A percentile compares a stretch with the other conserved stretches of the same genome.
These are phyloP conservation scores for Elmis aenea DNA, from an alignment of 2,888 invertebrate genomes.

Conservation along the genomic window DNA sequence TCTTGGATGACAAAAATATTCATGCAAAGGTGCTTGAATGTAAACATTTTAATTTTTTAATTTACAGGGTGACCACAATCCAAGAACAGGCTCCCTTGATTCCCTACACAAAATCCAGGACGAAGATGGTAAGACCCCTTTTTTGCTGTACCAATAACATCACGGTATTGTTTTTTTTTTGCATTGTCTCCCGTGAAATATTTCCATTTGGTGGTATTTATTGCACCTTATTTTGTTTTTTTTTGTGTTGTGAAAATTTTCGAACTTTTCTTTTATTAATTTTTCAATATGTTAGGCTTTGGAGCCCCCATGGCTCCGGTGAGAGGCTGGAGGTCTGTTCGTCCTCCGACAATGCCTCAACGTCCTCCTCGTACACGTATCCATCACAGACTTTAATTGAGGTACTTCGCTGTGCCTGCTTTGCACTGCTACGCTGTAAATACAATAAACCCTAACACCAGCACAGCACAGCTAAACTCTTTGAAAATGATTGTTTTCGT, in stretches of 20 bases:
- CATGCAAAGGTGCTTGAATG: too few relatives aligned
- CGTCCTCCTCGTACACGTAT: constrained; percentile 53
- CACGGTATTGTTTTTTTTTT: too few relatives aligned
- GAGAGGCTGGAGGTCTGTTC: constrained; percentile 54
- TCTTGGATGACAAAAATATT: too few relatives aligned
- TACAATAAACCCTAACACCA: constrained; percentile 16
- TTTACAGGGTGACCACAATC: too few relatives aligned
- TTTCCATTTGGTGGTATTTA: too few relatives aligned
- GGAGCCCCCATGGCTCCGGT: constrained; percentile 40
- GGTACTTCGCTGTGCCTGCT: constrained; percentile 24
- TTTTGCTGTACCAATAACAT: too few relatives aligned
- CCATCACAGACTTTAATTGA: constrained; percentile 20
- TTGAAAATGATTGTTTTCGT: neutral
- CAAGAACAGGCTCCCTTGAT: constrained; percentile 42
- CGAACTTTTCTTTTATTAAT: too few relatives aligned
- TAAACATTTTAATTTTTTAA: too few relatives aligned
- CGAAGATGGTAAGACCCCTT: constrained; percentile 39
- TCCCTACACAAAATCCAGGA: constrained; percentile 39
- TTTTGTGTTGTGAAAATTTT: too few relatives aligned
- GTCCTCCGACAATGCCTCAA: constrained; percentile 54
- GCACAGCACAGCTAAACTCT: constrained; percentile 18
- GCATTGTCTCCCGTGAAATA: too few relatives aligned
- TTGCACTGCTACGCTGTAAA: constrained; percentile 18
- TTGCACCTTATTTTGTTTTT: too few relatives aligned
- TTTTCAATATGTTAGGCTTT: constrained; percentile 32